These are phyloP conservation scores for Dryobates pubescens DNA, from an alignment of 2,797 vertebrate species.

Conservation along the genomic window DNA sequence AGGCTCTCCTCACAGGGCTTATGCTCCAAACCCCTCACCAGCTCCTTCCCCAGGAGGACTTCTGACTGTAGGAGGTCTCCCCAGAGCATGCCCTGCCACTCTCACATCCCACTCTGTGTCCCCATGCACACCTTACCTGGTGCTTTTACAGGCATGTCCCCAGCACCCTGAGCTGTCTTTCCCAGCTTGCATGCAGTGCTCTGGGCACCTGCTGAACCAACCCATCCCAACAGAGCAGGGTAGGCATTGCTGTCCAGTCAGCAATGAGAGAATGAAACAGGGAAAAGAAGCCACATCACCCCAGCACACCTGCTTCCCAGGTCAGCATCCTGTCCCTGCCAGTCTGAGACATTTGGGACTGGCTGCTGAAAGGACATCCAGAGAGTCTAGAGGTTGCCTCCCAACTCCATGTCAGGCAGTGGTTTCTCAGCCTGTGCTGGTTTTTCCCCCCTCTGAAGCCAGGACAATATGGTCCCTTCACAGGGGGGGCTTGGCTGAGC, in stretches of 20 bases:
- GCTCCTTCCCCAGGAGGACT: neutral
- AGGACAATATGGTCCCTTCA: neutral
- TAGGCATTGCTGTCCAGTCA: accelerated
- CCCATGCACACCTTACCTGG: neutral
- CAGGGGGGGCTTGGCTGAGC: neutral
- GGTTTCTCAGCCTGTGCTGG: neutral
- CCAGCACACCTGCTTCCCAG: neutral
- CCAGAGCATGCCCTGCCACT: neutral
- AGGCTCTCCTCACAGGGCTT: too few species aligned
- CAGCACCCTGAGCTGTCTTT: neutral
- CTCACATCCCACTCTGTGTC: neutral
- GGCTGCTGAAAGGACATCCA: neutral
- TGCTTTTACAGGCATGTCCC: neutral
- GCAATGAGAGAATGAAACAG: neutral
- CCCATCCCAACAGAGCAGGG: neutral
- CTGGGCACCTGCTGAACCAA: neutral
- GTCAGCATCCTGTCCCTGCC: neutral
- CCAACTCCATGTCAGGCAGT: neutral
- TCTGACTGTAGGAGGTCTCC: neutral
- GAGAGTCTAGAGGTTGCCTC: neutral
- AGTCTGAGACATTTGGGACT: neutral
- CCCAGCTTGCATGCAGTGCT: neutral
- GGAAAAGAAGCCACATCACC: neutral
- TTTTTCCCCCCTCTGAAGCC: neutral
- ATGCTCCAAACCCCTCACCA: too few species aligned